Evolutionary conservation across 35 echinoderm and acorn worm species (phyloP).

Genomic region (Eucidaris tribuloides): DNA sequence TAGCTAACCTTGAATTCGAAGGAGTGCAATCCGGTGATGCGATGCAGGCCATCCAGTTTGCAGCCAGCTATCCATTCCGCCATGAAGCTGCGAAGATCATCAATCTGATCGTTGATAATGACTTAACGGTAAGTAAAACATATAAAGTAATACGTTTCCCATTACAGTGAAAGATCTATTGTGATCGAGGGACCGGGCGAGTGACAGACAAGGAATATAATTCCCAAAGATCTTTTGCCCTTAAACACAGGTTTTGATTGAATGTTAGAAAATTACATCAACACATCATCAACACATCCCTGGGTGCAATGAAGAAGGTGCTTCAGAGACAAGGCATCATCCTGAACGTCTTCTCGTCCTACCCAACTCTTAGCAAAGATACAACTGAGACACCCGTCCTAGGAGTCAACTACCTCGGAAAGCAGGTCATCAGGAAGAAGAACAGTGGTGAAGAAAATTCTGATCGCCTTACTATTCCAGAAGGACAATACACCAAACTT

Average conservation of each 20-base stretch:
- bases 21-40: conserved; percentile 47
- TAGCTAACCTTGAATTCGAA: conserved; percentile 53
- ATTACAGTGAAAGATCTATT: no score
- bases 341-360: conserved; percentile 82
- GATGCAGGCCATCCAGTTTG: conserved; percentile 60
- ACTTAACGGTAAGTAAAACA: conserved; percentile 79
- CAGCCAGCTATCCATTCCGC: conserved; percentile 49
- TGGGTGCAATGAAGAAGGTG: conserved; percentile 10
- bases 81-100: conserved; percentile 60
- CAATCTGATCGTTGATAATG: conserved; percentile 60
- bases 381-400: conserved; percentile 51
- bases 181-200: no score
- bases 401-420: conserved; percentile 66
- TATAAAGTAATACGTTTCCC: no score
- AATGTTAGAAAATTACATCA: no score
- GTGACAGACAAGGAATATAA: no score
- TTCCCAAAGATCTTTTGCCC: no score
- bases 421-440: conserved; percentile 49
- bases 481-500: conserved; percentile 81
- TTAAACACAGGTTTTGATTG: no score
- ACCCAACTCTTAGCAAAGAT: conserved; percentile 58
- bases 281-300: background rate
- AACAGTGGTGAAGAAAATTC: conserved; percentile 49
- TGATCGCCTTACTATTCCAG: conserved; percentile 43
- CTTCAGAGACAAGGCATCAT: conserved; percentile 57